Conservation (phyloP, 2,888 invertebrate species). For the Agelastica alni region DNA sequence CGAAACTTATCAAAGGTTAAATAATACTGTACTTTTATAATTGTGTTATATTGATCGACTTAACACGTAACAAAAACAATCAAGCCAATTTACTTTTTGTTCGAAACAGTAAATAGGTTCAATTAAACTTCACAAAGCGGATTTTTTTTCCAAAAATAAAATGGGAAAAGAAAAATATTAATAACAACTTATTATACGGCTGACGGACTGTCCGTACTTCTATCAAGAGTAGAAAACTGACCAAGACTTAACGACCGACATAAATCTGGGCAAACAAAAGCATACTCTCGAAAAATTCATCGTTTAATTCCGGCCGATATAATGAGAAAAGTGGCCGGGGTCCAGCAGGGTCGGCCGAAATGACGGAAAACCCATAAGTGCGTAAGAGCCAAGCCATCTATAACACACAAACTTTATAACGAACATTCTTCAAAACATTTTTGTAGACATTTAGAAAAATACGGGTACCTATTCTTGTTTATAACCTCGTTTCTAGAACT, state of each 20-base stretch:
- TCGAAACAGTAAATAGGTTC: conserved; percentile 5
- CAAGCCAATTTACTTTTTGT: too few species aligned
- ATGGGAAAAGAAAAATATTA: conserved; percentile 18
- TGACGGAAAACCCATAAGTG: conserved; percentile 27
- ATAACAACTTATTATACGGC: conserved; percentile 10
- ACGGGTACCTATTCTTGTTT: too few species aligned
- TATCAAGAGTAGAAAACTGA: conserved; percentile 14
- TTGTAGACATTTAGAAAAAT: too few species aligned
- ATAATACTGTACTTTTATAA: too few species aligned
- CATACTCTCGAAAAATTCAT: conserved; percentile 27
- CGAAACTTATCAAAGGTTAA: too few species aligned
- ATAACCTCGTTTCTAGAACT: too few species aligned
- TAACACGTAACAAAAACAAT: too few species aligned
- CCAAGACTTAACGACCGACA: conserved; percentile 22
- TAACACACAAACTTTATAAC: conserved; percentile 28
- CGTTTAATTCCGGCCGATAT: conserved; percentile 24
- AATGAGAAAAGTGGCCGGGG: conserved; percentile 21
- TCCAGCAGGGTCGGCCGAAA: conserved; percentile 28
- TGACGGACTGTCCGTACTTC: conserved; percentile 9
- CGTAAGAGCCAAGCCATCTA: conserved; percentile 34
- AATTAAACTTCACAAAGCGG: conserved; percentile 8
- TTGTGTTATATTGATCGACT: too few species aligned
- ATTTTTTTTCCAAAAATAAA: conserved; percentile 7
- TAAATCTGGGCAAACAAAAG: conserved; percentile 27
- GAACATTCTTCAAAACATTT: conserved; percentile 6